Evolutionary conservation across 2,797 vertebrate genomes (phyloP), one percentile per base, ranked within the genome.

Genomic region (Pipistrellus kuhlii): DNA sequence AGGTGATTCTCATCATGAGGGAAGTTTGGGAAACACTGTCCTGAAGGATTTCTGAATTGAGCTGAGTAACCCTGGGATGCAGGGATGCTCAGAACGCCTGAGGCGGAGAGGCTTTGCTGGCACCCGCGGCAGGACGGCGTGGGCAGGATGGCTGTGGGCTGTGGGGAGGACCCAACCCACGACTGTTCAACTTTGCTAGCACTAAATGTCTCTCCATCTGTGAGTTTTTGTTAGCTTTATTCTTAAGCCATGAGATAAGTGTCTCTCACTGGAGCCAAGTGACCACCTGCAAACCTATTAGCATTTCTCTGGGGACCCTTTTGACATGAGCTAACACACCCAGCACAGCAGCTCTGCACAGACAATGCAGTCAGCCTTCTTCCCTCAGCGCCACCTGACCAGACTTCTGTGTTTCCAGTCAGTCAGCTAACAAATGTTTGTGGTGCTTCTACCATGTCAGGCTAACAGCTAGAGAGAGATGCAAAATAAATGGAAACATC

Each of bases 221-320:
- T 46, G 75, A 30, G 15, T 55, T 57, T 8, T 8, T 0, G 2
- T 57, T 17, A 48, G 51, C 90, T 76, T 21, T 53, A 1, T 32
- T 83, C 68, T 30, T 20, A 66, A 83, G 55, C n/a, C 46, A 14
- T 35, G 72, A 88, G 21, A 30, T 17, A 32, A 91, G 30, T 0
- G 10, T 27, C 5, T 18, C 44, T 78, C 55, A 17, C 11, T 12
- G 18, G 32, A 55, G 66, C 9, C 0, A 0, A 25, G 82, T 85
- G 94, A 96, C 84, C 93, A 75, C 17, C 90, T 90, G 44, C 13
- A 77, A 93, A 85, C 94, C 95, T 94, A 92, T 80, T 46, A 55
- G 85, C 88, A 85, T 30, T 41, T 62, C 66, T 91, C 69, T 80
- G 93, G 64, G 90, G 96, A 84, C 59, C 23, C 59, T 66, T 91